Conservation (phyloP, 2,113 vertebrate species). For the Leptosomus discolor region DNA sequence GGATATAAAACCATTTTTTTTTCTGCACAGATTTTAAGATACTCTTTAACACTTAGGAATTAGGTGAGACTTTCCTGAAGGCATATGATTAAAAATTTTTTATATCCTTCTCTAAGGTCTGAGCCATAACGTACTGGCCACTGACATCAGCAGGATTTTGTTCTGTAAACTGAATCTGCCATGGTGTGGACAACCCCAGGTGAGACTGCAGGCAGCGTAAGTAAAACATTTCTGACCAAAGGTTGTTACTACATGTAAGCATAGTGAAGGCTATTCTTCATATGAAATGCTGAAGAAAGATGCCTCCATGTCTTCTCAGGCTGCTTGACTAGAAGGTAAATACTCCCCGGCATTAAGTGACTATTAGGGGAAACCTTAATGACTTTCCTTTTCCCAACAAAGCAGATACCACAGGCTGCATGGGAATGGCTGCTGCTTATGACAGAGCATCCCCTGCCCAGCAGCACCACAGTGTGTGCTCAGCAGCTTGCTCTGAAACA, state of each 20-base stretch:
- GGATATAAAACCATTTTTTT: neutral
- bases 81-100: neutral
- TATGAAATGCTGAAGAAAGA: neutral
- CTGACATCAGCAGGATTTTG: neutral
- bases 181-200: neutral
- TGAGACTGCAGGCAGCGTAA: neutral
- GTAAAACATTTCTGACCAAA: neutral
- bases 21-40: neutral
- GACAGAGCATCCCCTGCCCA: neutral
- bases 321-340: neutral
- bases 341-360: neutral
- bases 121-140: neutral
- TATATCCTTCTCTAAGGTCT: neutral
- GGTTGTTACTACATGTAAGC: neutral
- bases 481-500: neutral
- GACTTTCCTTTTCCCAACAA: neutral
- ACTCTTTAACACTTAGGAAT: neutral
- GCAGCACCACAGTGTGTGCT: neutral
- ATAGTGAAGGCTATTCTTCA: neutral
- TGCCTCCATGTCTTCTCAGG: neutral
- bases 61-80: neutral
- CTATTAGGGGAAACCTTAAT: rapidly evolving
- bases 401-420: neutral
- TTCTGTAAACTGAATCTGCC: neutral
- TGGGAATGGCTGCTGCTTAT: neutral